phyloP scores from a whole-genome alignment of 1,140 invertebrate species.

The Bombus huntii region DNA sequence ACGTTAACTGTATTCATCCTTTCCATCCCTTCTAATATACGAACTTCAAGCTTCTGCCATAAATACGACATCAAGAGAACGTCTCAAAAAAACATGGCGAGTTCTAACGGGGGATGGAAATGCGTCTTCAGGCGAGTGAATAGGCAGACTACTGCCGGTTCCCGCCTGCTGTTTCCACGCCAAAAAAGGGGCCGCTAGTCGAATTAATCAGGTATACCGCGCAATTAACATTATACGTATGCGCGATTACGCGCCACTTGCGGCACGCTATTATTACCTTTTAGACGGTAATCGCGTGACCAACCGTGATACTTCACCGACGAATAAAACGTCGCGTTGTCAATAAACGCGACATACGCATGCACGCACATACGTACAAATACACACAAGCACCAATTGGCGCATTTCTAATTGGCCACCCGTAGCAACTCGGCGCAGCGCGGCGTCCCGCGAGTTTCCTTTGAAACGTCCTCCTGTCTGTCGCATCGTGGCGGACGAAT shows the following conservation, averaged over 20 bases:
- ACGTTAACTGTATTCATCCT: too few species aligned
- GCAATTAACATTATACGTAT: slow-evolving; percentile 61
- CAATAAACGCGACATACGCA: slow-evolving; percentile 49
- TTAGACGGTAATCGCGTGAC: slow-evolving; percentile 51
- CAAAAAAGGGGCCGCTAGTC: slow-evolving; percentile 25
- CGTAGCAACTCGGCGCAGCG: slow-evolving; percentile 16
- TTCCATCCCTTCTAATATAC: too few species aligned
- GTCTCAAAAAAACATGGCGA: neutral
- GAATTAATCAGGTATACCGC: slow-evolving; percentile 54
- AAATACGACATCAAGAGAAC: neutral
- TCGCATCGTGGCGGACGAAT: neutral
- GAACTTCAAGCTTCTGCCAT: neutral
- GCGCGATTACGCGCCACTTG: slow-evolving; percentile 17
- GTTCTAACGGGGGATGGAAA: neutral
- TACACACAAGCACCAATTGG: slow-evolving; percentile 38
- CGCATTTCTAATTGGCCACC: slow-evolving; percentile 61
- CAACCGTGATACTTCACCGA: slow-evolving; percentile 46
- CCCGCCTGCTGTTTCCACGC: neutral
- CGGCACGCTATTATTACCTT: slow-evolving; percentile 47
- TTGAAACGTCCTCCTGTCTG: slow-evolving; percentile 34
- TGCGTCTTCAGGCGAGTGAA: too few species aligned
- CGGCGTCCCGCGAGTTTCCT: slow-evolving; percentile 34
- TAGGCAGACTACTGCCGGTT: too few species aligned
- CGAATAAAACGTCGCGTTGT: slow-evolving; percentile 34
- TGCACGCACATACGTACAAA: too few species aligned